Evolutionary conservation across 2,797 vertebrate genomes (phyloP).

Genomic region (Argentina silus): DNA sequence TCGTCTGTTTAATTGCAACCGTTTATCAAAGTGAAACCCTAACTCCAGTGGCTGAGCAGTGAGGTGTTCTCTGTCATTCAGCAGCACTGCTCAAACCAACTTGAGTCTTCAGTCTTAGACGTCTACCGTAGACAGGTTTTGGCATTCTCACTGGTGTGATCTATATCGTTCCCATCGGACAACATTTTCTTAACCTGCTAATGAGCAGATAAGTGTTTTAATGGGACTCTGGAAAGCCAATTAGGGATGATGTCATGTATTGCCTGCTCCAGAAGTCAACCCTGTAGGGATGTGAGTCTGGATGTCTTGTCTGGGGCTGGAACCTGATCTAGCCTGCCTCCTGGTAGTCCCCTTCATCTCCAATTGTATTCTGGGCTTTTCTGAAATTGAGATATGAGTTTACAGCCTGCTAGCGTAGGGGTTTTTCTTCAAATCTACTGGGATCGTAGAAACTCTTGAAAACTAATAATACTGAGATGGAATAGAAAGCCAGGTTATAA

Average conservation of each 20-base stretch:
- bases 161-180: conserved; percentile 49
- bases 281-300: conserved; percentile 12
- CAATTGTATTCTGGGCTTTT: conserved; percentile 23
- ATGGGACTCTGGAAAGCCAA: conserved; percentile 24
- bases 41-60: conserved; percentile 29
- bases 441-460: conserved; percentile 43
- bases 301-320: conserved; percentile 18
- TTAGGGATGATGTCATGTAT: conserved; percentile 56
- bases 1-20: conserved; percentile 61
- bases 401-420: conserved; percentile 12
- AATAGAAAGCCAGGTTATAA: conserved; percentile 24
- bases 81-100: neutral
- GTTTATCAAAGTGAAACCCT: conserved; percentile 63
- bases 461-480: conserved; percentile 41
- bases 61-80: conserved; percentile 5
- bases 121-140: neutral
- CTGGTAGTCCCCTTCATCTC: conserved; percentile 12
- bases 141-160: conserved; percentile 14
- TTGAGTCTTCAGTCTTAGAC: neutral
- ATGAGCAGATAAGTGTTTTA: conserved; percentile 53
- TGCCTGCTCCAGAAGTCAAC: conserved; percentile 48
- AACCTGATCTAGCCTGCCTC: conserved; percentile 42
- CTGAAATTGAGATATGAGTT: conserved; percentile 45
- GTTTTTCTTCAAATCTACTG: conserved; percentile 30
- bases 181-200: conserved; percentile 34